Evolutionary conservation across 1,140 invertebrate species (phyloP), one percentile per base, ranked within the genome.

Genomic region (Zophobas atratus): DNA sequence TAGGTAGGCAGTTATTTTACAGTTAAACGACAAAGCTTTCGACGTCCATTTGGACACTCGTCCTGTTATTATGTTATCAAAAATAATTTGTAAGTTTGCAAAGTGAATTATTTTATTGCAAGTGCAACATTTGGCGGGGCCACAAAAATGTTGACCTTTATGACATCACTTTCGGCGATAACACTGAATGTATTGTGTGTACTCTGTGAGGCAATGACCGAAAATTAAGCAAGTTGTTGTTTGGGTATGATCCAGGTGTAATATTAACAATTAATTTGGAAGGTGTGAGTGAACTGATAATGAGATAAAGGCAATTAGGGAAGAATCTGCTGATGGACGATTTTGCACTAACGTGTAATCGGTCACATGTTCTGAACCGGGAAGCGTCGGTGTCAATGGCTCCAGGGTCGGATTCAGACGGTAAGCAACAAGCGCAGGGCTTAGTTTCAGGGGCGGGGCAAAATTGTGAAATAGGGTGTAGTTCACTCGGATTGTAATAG

Each of bases 21-120:
- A 60, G 56, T 60, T 60, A 60, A 36, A 39, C n/a, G 60, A 67
- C 8, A 41, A 33, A 2, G 39, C 43, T 67, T 51, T 67, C 43
- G 38, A 43, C 60, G 60, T 39, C 60, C 38, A 41, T 67, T 67
- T 67, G 43, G 60, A 4, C 60, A 67, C 39, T 67, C 43, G 60
- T 67, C 60, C 2, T 51, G 39, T 36, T 43, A 46, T 63, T 63
- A 63, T 20, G 57, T 32, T 41, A 63, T 57, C 20, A 57, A 46
- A 46, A 57, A 57, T 57, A 57, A 57, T 63, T 63, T 63, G 57
- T 20, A 63, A 63, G 57, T 63, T 63, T 43, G 39, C 35, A 57
- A 67, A 41, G 41, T 36, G 35, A 67, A 67, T 32, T n/a, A 43
- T 1, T 4, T 51, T 20, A 20, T 51, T 51, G 20, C 6, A 67